These are phyloP conservation scores for Ennomos quercinarius DNA, from an alignment of 2,888 invertebrate species.

Conservation along the genomic window DNA sequence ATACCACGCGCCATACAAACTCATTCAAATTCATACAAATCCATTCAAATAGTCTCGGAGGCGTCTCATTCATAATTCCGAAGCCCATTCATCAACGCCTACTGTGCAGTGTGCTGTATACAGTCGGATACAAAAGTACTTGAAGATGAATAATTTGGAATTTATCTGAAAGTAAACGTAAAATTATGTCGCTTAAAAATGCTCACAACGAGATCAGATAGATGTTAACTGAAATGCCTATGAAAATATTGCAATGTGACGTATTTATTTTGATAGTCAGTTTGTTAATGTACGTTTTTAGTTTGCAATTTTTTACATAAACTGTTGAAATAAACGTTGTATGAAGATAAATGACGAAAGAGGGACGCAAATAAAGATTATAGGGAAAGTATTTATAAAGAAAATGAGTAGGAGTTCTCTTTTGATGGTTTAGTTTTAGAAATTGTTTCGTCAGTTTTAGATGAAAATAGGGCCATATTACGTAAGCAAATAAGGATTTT, in stretches of 20 bases:
- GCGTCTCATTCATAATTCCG: constrained; percentile 30
- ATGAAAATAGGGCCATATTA: too few species aligned
- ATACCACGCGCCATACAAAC: constrained; percentile 42
- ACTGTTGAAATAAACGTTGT: too few species aligned
- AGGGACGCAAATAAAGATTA: too few species aligned
- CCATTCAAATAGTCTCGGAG: constrained; percentile 25
- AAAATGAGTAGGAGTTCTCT: too few species aligned
- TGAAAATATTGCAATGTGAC: neutral
- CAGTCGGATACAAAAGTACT: constrained; percentile 14
- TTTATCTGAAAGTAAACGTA: neutral
- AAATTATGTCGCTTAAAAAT: neutral
- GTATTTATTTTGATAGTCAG: neutral
- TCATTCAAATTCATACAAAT: constrained; percentile 22
- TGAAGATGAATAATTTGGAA: neutral
- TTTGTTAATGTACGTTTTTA: too few species aligned
- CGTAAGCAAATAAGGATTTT: too few species aligned
- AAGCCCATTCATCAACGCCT: constrained; percentile 34
- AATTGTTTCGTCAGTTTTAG: too few species aligned
- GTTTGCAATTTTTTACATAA: too few species aligned
- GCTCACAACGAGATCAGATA: neutral
- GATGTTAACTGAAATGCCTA: too few species aligned
- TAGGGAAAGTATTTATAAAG: too few species aligned
- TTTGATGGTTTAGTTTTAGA: too few species aligned
- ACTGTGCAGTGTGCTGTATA: constrained; percentile 15
- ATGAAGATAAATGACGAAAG: too few species aligned